Evolutionary conservation across 1,140 invertebrate species (phyloP).

Genomic region (Caenorhabditis briggsae): DNA sequence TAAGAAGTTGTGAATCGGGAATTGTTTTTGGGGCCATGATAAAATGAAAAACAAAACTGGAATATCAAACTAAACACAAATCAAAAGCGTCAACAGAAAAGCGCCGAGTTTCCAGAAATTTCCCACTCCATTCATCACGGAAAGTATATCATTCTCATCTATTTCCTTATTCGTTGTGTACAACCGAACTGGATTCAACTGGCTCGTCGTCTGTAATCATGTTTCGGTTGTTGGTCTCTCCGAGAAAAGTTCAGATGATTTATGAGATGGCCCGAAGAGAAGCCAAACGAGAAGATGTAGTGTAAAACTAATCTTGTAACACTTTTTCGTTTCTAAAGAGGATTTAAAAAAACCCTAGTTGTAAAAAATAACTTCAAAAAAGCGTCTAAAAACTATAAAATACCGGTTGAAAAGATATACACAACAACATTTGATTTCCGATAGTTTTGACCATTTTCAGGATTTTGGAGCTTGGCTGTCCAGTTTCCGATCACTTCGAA

Average conservation of each 20-base stretch:
- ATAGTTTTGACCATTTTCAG: too few species aligned
- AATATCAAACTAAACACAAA: neutral
- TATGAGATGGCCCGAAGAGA: neutral
- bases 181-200: constrained; percentile 49
- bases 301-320: neutral
- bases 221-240: neutral
- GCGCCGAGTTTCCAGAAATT: neutral
- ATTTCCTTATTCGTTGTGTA: constrained; percentile 52
- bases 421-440: too few species aligned
- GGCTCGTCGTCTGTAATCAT: constrained; percentile 40
- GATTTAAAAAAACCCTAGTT: too few species aligned
- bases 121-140: constrained; percentile 27
- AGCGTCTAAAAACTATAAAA: too few species aligned
- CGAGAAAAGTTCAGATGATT: constrained; percentile 14
- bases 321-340: too few species aligned
- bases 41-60: too few species aligned
- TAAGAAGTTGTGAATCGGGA: constrained; percentile 22
- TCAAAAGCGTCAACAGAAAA: neutral
- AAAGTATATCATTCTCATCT: constrained; percentile 42
- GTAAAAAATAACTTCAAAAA: too few species aligned
- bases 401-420: too few species aligned
- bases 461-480: too few species aligned
- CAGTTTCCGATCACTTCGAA: too few species aligned
- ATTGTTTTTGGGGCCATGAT: neutral
- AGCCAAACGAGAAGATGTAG: neutral